These are phyloP conservation scores for Drosophila persimilis DNA, from an alignment of 1,140 invertebrate species.

Conservation along the genomic window DNA sequence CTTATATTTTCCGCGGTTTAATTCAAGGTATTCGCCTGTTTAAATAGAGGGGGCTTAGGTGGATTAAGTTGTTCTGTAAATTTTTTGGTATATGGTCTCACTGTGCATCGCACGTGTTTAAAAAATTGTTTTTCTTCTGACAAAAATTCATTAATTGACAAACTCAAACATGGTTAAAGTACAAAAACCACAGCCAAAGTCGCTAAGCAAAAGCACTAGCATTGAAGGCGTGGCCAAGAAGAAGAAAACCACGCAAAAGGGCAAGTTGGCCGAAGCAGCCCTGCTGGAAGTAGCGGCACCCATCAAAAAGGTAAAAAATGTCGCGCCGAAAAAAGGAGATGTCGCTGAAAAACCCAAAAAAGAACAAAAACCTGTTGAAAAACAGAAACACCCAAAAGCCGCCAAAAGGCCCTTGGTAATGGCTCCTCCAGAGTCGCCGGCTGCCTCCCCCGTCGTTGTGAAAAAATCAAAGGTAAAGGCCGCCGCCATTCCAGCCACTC, in stretches of 20 bases:
- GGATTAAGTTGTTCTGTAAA: too few species aligned
- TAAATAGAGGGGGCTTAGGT: too few species aligned
- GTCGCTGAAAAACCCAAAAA: slow-evolving; percentile 3
- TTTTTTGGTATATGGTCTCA: too few species aligned
- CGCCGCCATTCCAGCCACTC: neutral
- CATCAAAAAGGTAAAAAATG: slow-evolving; percentile 23
- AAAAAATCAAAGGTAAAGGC: slow-evolving; percentile 25
- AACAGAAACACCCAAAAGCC: slow-evolving; percentile 18
- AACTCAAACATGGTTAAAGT: slow-evolving; percentile 64
- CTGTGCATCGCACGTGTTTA: slow-evolving; percentile 41
- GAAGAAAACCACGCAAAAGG: slow-evolving; percentile 57
- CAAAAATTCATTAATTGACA: neutral
- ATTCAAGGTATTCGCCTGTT: too few species aligned
- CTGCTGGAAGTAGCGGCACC: neutral
- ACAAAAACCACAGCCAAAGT: slow-evolving; percentile 66
- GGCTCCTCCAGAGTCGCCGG: slow-evolving; percentile 53
- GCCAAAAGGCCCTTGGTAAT: slow-evolving; percentile 51
- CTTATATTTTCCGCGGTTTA: too few species aligned
- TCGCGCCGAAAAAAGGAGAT: neutral
- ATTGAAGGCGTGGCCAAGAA: slow-evolving; percentile 54
- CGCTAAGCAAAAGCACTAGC: slow-evolving; percentile 49
- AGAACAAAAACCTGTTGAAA: slow-evolving; percentile 10
- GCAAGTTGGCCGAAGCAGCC: slow-evolving; percentile 23
- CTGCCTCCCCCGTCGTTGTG: slow-evolving; percentile 3
- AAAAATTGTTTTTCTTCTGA: slow-evolving; percentile 20